A percentile compares a stretch with the other conserved stretches of the same genome.
Evolutionary conservation across 2,888 invertebrate species (phyloP).

Genomic region (Drosophila formosana): DNA sequence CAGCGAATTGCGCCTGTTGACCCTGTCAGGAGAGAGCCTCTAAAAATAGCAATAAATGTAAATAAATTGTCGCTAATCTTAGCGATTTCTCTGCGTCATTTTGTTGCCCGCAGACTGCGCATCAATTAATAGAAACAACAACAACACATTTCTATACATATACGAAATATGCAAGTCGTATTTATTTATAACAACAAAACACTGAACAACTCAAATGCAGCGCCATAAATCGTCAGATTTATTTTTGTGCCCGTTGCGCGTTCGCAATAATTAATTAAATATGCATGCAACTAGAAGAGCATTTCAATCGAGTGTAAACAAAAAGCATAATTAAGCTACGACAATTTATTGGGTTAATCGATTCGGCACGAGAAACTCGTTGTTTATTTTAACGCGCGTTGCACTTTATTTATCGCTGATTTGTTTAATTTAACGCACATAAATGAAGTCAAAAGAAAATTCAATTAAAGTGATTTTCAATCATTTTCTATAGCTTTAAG

Average conservation of each 20-base stretch:
- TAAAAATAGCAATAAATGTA: conserved; percentile 22
- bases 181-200: conserved; percentile 15
- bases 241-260: conserved; percentile 16
- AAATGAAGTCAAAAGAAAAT: no score
- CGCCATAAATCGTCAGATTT: conserved; percentile 28
- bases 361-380: no score
- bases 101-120: conserved; percentile 17
- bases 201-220: conserved; percentile 27
- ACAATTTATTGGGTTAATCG: neutral
- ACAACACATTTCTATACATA: neutral
- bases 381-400: neutral
- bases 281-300: neutral
- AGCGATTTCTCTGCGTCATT: neutral
- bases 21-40: neutral
- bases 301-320: neutral
- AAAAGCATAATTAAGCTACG: neutral
- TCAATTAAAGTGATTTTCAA: no score
- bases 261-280: conserved; percentile 18
- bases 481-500: no score
- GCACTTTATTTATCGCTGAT: neutral
- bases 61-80: conserved; percentile 41
- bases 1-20: conserved; percentile 6
- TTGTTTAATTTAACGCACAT: no score
- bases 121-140: conserved; percentile 42
- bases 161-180: neutral